These are phyloP conservation scores for Acanthurus tractus DNA, from an alignment of 2,797 vertebrate genomes.

Conservation along the genomic window DNA sequence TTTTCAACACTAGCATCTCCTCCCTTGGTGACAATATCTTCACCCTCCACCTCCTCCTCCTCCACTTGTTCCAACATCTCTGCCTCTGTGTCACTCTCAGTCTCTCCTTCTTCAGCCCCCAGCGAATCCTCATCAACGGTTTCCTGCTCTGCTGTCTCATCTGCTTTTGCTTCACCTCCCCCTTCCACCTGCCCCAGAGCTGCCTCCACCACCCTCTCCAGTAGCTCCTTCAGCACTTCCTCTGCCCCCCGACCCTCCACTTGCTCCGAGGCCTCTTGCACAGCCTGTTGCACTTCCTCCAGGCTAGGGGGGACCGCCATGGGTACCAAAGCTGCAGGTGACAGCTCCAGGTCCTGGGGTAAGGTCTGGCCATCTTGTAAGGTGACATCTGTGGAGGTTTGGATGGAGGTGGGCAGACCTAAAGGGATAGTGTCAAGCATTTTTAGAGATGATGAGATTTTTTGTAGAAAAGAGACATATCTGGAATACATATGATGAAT, in stretches of 20 bases:
- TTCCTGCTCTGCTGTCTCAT: constrained; percentile 40
- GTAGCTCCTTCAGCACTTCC: constrained; percentile 74
- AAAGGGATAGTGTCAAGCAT: constrained; percentile 24
- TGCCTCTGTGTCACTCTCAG: constrained; percentile 32
- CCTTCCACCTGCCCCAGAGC: constrained; percentile 63
- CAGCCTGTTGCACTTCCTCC: constrained; percentile 80
- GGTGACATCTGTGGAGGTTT: constrained; percentile 46
- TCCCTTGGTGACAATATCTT: constrained; percentile 17
- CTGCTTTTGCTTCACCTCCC: constrained; percentile 50
- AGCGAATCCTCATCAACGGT: constrained; percentile 1
- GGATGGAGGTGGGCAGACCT: constrained; percentile 58
- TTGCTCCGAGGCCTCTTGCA: constrained; percentile 80
- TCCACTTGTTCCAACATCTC: constrained; percentile 39
- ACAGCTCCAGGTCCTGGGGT: constrained; percentile 45
- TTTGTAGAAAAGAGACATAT: constrained; percentile 3
- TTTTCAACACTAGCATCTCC: constrained; percentile 34
- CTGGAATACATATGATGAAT: background rate
- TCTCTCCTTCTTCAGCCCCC: constrained; percentile 15
- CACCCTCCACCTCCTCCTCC: constrained; percentile 27
- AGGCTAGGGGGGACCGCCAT: constrained; percentile 73
- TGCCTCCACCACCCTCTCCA: constrained; percentile 81
- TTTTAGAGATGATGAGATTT: background rate
- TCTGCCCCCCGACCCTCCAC: constrained; percentile 72
- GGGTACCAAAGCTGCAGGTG: constrained; percentile 56
- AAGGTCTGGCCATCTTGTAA: constrained; percentile 47